Evolutionary conservation across 1,140 invertebrate genomes (phyloP).

Genomic region (Drosophila pallidifrons): DNA sequence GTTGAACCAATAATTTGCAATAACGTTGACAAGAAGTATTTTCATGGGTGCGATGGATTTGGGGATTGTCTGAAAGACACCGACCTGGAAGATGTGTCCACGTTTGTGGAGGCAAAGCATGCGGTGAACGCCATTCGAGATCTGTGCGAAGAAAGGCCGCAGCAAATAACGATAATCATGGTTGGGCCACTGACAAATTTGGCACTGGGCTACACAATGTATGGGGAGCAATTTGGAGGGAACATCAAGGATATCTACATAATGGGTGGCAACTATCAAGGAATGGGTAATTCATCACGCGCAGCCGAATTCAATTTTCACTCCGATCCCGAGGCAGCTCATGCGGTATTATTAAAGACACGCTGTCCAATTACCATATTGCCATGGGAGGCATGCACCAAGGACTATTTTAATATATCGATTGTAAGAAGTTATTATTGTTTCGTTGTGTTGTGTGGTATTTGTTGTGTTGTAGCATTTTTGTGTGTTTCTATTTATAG

Average conservation of each 20-base stretch:
- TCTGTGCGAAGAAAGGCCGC: slow-evolving; percentile 83
- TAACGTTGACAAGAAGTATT: slow-evolving; percentile 52
- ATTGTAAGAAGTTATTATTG: slow-evolving; percentile 82
- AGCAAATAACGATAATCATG: slow-evolving; percentile 87
- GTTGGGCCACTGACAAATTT: slow-evolving; percentile 92
- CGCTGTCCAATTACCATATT: slow-evolving; percentile 87
- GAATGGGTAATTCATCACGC: slow-evolving; percentile 89
- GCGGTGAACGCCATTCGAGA: slow-evolving; percentile 85
- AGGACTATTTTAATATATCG: slow-evolving; percentile 82
- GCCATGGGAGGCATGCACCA: slow-evolving; percentile 88
- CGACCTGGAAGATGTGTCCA: slow-evolving; percentile 26
- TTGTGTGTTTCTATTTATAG: slow-evolving; percentile 69
- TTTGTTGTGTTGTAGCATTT: background rate
- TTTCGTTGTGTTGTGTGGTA: too few species aligned
- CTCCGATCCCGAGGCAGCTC: slow-evolving; percentile 91
- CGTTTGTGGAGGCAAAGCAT: slow-evolving; percentile 62
- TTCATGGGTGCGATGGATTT: slow-evolving; percentile 88
- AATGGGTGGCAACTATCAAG: slow-evolving; percentile 92
- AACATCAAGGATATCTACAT: slow-evolving; percentile 89
- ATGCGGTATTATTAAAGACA: slow-evolving; percentile 88
- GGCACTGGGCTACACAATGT: slow-evolving; percentile 89
- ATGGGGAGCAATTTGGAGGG: slow-evolving; percentile 87
- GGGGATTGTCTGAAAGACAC: slow-evolving; percentile 85
- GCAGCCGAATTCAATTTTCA: slow-evolving; percentile 93
- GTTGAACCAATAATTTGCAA: slow-evolving; percentile 85